A percentile compares a stretch with the other conserved stretches of the same genome.
Evolutionary conservation across 2,113 vertebrate genomes (phyloP).

Genomic region (Halcyon malimbica): DNA sequence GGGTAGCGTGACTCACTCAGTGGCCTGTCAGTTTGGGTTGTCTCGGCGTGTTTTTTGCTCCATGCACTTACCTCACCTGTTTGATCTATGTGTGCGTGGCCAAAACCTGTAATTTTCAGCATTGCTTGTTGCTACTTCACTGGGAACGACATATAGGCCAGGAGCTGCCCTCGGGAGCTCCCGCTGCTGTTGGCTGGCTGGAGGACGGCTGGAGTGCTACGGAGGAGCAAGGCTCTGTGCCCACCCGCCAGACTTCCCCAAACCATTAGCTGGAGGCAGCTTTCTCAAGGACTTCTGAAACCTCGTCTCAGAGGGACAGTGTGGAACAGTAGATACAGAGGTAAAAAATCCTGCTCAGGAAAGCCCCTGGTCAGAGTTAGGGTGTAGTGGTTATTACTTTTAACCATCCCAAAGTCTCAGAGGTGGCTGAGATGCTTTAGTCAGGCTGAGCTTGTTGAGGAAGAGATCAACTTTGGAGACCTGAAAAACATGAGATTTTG

Average conservation of each 20-base stretch:
- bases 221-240: neutral
- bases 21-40: neutral
- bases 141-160: neutral
- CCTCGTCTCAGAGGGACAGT: neutral
- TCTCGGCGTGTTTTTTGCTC: neutral
- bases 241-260: neutral
- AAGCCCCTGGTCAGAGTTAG: neutral
- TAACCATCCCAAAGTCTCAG: neutral
- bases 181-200: neutral
- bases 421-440: neutral
- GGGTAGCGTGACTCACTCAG: neutral
- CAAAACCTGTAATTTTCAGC: slow-evolving; percentile 14
- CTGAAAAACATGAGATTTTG: neutral
- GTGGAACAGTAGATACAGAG: neutral
- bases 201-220: neutral
- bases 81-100: neutral
- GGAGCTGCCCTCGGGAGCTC: neutral
- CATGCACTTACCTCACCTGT: neutral
- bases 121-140: neutral
- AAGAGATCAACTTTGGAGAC: neutral
- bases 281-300: neutral
- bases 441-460: neutral
- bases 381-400: neutral
- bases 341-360: neutral
- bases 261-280: neutral